Percentiles rank a stretch among this genome's conserved stretches.
Conservation (phyloP, 37 sponge, comb jelly and placozoan species). For the Tethya wilhelma region DNA sequence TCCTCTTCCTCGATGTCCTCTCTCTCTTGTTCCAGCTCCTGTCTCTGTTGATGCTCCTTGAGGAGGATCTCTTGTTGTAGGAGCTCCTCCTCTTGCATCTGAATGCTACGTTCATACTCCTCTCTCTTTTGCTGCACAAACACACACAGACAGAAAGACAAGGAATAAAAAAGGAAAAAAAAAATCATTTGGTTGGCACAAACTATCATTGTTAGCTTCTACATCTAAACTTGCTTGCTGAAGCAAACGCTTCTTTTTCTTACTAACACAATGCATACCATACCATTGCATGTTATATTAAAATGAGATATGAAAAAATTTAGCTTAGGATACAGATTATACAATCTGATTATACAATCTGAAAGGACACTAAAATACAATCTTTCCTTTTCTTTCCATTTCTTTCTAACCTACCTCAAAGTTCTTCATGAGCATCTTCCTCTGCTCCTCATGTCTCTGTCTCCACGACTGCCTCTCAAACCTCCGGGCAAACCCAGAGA, state of each 20-base stretch:
- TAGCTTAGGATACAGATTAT: not conserved
- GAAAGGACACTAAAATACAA: not conserved
- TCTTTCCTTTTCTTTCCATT: too few relatives aligned
- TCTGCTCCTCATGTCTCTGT: conserved; percentile 70
- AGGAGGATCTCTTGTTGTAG: conserved; percentile 47
- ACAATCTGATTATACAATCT: not conserved
- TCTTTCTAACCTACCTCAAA: conserved; percentile 34
- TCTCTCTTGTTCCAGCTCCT: conserved; percentile 54
- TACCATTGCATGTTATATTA: too few relatives aligned
- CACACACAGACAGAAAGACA: too few relatives aligned
- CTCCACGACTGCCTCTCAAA: conserved; percentile 76
- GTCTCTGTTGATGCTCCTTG: conserved; percentile 30
- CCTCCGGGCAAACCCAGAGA: conserved; percentile 29
- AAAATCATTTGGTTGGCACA: too few relatives aligned
- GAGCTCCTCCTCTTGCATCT: conserved; percentile 66
- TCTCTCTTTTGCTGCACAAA: conserved; percentile 38
- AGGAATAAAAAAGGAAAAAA: too few relatives aligned
- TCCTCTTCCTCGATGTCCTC: conserved; percentile 15
- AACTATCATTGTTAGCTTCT: too few relatives aligned
- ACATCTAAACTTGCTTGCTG: too few relatives aligned
- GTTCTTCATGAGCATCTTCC: conserved; percentile 23
- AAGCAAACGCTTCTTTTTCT: too few relatives aligned
- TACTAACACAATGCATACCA: too few relatives aligned
- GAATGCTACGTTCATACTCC: conserved; percentile 65
- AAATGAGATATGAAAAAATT: not conserved